These are phyloP conservation scores for Rhorus exstirpatorius DNA, from an alignment of 2,888 invertebrate genomes.

Conservation along the genomic window DNA sequence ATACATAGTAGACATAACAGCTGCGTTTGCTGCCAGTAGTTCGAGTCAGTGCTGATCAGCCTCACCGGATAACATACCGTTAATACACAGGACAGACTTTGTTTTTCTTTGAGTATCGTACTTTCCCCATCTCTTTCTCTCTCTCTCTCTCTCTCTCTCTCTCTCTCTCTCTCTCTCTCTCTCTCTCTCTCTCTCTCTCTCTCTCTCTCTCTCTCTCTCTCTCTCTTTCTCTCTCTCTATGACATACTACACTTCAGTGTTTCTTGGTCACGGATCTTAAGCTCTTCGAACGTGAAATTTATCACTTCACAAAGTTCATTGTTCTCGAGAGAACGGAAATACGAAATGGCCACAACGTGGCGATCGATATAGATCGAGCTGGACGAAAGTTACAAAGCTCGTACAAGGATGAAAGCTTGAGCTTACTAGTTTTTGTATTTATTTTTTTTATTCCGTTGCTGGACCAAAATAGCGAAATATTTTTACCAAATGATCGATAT, in stretches of 20 bases:
- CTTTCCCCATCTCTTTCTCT: no score
- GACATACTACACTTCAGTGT: constrained; percentile 49
- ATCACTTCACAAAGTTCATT: constrained; percentile 58
- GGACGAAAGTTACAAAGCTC: neutral
- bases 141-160: constrained; percentile 4
- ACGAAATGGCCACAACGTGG: constrained; percentile 29
- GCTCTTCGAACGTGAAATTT: constrained; percentile 58
- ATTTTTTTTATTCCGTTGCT: neutral
- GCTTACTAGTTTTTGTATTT: constrained; percentile 2
- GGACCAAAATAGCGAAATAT: neutral
- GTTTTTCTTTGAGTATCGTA: constrained; percentile 22
- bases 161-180: constrained; percentile 27
- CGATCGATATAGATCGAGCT: constrained; percentile 17
- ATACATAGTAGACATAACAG: constrained; percentile 57
- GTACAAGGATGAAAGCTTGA: constrained; percentile 18
- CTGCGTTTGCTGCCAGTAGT: constrained; percentile 51
- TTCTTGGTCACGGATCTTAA: constrained; percentile 47
- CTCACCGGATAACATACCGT: constrained; percentile 53
- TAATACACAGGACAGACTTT: constrained; percentile 47
- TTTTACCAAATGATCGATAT: no score
- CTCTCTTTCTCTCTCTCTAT: constrained; percentile 40
- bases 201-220: no score
- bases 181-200: constrained; percentile 9
- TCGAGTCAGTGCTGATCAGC: constrained; percentile 60
- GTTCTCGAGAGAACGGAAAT: constrained; percentile 44